Base-by-base conservation (phyloP, 2,797 vertebrate species). In the Sus cebifrons region DNA sequence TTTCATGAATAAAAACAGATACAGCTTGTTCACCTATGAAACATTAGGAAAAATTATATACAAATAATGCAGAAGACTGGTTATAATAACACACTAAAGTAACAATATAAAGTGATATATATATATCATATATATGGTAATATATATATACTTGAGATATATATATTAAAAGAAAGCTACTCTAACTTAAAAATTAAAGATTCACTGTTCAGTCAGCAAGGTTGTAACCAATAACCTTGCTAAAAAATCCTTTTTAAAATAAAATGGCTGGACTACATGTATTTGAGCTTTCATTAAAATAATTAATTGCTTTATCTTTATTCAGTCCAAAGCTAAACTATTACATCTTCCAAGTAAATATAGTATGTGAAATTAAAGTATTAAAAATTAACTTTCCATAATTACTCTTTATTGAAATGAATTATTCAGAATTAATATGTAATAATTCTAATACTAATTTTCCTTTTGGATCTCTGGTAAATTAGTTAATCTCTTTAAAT, bases 341-440 rank as follows among this genome's bases (percentile, higher is more conserved):
- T 75, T 91, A 84, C 25, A 90, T 93, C 81, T 90, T 96, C 36
- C 40, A 75, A 92, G 81, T 96, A 93, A 97, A 96, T 96, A 92
- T 29, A 71, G 20, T 9, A 73, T 92, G 89, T 73, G 70, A 94
- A 96, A 97, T 97, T 94, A 96, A 97, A 94, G 4, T 89, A 97
- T 98, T 97, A 97, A 98, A 97, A 92, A 77, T 97, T 98, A 98
- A 97, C 85, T 96, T 96, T 77, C 40, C 56, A 94, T 97, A 97
- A 97, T 97, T 94, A 97, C 23, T 92, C 64, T 91, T 89, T 86
- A 96, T 89, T 96, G 49, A 83, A 89, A 92, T 97, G 17, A 96
- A 97, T 98, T 97, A 98, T 97, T 97, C 84, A 97, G 86, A 86
- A 89, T 27, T 97, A 97, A 90, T 93, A 90, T 91, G 71, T 90